Base-by-base conservation (phyloP, 2,113 vertebrate species). In the Actinemys pallida region DNA sequence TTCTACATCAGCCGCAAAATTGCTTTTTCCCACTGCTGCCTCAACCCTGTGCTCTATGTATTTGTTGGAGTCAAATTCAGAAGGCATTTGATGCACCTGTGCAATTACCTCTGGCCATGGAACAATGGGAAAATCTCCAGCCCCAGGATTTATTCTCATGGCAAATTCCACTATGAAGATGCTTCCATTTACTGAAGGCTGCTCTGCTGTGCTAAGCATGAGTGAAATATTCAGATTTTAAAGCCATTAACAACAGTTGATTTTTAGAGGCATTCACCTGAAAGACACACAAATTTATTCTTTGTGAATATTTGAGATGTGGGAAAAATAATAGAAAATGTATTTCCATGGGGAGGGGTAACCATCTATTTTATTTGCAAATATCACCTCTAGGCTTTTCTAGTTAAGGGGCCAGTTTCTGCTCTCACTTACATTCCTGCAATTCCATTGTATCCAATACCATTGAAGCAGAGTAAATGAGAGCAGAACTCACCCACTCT, bases 31-130 rank as follows among this genome's bases (percentile, higher is more conserved):
- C 99, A 99, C 93, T 99, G 99, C 96, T 99, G 99, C 96, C 98
- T 99, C 39, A 99, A 99, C 93, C 99, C 99, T 0, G 98, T 99
- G 85, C 99, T 99, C 95, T 99, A 99, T 1, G 99, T 99, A 27
- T 99, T 99, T 27, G 98, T 99, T 1, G 99, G 99, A 10, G 97
- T 99, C 86, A 99, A 99, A 97, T 99, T 99, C 97, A 99, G 98
- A 96, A 98, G 94, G 27, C 99, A 99, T 95, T 94, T 99, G 90
- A 98, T 98, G 78, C 98, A 59, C 29, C 94, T 99, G 49, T 93
- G 98, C 52, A 95, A 39, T 35, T 93, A 83, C 42, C 93, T 82
- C 39, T 94, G 94, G 80, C 45, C 69, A 20, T 89, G 81, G 6
- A 86, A 83, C 5, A 96, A 52, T 11, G n/a, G 8, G 0, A 29